A percentile compares a stretch with the other conserved stretches of the same genome.
phyloP scores from a whole-genome alignment of 2,888 invertebrate genomes.

The Heteropelma amictum region DNA sequence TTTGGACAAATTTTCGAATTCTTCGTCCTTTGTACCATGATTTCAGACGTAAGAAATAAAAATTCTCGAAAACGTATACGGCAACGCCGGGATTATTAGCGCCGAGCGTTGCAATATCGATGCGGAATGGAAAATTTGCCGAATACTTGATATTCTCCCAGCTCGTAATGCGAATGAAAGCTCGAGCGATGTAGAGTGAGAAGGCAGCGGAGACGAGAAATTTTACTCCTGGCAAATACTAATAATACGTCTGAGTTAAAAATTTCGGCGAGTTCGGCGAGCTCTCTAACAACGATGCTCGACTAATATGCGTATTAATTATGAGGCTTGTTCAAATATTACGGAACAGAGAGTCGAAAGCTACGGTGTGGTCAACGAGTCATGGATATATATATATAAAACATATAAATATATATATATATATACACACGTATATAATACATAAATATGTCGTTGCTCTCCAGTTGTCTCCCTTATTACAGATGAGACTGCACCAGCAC shows the following conservation, averaged over 20 bases:
- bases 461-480: slow-evolving; percentile 56
- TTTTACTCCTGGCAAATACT: slow-evolving; percentile 54
- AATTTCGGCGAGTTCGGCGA: slow-evolving; percentile 44
- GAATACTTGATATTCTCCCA: slow-evolving; percentile 33
- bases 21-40: background rate
- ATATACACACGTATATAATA: no score
- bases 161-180: no score
- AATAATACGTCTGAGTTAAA: slow-evolving; percentile 56
- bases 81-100: no score
- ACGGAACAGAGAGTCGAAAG: slow-evolving; percentile 58
- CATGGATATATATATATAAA: background rate
- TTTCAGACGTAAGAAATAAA: no score
- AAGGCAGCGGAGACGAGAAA: background rate
- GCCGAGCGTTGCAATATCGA: no score
- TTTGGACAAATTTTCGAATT: slow-evolving; percentile 36
- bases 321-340: slow-evolving; percentile 77
- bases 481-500: slow-evolving; percentile 39
- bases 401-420: no score
- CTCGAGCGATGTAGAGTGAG: slow-evolving; percentile 13
- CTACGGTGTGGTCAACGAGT: slow-evolving; percentile 44
- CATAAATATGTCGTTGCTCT: slow-evolving; percentile 12
- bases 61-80: no score
- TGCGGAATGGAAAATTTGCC: background rate
- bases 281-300: slow-evolving; percentile 25
- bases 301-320: slow-evolving; percentile 77